Base-by-base conservation (phyloP, 2,113 vertebrate genomes). In the Pseudolaguvia tuberculata region DNA sequence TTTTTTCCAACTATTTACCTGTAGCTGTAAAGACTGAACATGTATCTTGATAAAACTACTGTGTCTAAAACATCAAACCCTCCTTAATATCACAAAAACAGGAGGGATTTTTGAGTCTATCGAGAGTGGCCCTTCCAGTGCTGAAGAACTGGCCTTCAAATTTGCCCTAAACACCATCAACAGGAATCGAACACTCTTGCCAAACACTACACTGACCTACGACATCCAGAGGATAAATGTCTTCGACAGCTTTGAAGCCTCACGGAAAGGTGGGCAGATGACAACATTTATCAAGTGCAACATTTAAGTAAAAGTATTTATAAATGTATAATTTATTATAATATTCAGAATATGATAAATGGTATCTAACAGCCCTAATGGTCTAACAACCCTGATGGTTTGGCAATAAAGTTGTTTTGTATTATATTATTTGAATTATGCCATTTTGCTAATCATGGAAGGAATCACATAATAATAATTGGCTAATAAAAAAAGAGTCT, bases 91-190 rank as follows among this genome's bases (percentile, higher is more conserved):
- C 47, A 1, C 79, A 7, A 31, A 17, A 31, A 17, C 78, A 99
- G 96, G 96, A 82, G 96, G 96, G 83, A 99, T 99, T 91, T 99
- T 99, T 89, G 96, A 99, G 87, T 98, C 95, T 87, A 95, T 96
- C 81, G 96, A 99, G 87, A 96, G 95, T 75, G 94, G 95, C 62
- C 96, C 96, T 74, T 97, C 97, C 62, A 95, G 96, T 91, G 94
- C 96, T 78, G 96, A 98, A 87, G 96, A 99, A 89, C 87, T 99
- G 80, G 96, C 96, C 72, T 99, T 99, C 88, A 94, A 97, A 90
- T 99, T 99, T 91, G 96, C 96, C 82, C 94, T 99, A 90, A 98
- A 99, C 85, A 98, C 96, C 84, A 99, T 99, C 90, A 99, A 99
- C 92, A 94, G 96, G 88, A 98, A 99, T 86, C 94, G 96, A 85